Base-by-base conservation (phyloP, 2,888 invertebrate species). In the Phengaris arion region DNA sequence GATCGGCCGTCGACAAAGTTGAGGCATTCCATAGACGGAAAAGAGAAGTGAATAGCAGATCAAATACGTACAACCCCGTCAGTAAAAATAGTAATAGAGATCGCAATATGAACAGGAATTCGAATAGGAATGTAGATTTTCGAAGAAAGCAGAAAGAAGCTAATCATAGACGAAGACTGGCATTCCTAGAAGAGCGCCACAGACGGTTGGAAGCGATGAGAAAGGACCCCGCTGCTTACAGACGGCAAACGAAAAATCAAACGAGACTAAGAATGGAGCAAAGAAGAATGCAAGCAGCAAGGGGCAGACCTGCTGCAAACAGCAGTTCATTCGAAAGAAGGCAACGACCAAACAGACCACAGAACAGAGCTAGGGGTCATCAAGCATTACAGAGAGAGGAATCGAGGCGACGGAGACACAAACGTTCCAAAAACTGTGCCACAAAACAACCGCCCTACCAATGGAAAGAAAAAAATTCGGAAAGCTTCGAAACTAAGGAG, bases 1-100 rank as follows among this genome's bases (percentile, higher is more conserved):
- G 96, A 85, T 95, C 96, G 69, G 95, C 96, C 13, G 94, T 95
- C n/a, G 89, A 91, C 78, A 91, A 92, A 85, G 85, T 90, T 59
- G 82, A 87, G 80, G 90, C 92, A 68, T 87, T 86, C 81, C 87
- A 91, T 79, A 89, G 91, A 86, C 81, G 82, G 73, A 91, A 92
- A 77, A 86, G 92, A 84, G 86, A 85, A 79, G 81, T 86, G 74
- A 81, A 86, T 74, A 83, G 79, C 74, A 85, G 81, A 79, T 79
- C 76, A 77, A 83, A 84, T 78, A 79, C 79, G 75, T 84, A 84
- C 79, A 80, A 78, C 54, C 72, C 77, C 72, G 74, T 77, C 72
- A 87, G 78, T 89, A 86, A 81, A 88, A 85, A 81, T 85, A 88
- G 81, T 94, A 85, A 92, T 87, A 90, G 93, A 83, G 90, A 83